Evolutionary conservation across 1,140 invertebrate species (phyloP), one percentile per base, ranked within the genome.

Genomic region (Achatina immaculata): DNA sequence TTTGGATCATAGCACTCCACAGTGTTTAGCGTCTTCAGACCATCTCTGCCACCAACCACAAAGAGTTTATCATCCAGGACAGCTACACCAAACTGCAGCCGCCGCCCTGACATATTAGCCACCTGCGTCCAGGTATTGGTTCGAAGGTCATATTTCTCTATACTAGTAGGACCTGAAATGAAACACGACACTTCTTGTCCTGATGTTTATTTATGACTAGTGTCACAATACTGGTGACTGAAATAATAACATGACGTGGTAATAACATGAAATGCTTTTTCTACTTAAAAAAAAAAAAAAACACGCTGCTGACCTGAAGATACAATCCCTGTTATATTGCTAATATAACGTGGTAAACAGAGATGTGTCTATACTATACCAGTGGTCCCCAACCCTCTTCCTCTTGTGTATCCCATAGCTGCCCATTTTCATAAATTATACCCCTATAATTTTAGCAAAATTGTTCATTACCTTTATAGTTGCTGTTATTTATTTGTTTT

Each of bases 11-110:
- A 95, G 89, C 95, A 95, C 91, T 97, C 96, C 75, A 96, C 96
- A 6, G 95, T 95, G 86, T 96, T 97, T 1, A 98, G 91, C 7
- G 96, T 98, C 92, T 97, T 98, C 6, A 98, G 93, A n/a, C 96
- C 97, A 92, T 98, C 96, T 78, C 97, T 93, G 14, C 97, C 97
- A 36, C 96, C 96, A 21, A 96, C 96, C 34, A 95, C 93, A 72
- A 95, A 94, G 16, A 96, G 92, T 90, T 96, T 96, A 74, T 95
- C 95, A 82, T 96, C 95, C 68, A 97, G 93, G 11, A 97, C 93
- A 58, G 95, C 96, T 11, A 96, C 96, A 6, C 96, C 96, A 92
- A 97, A 98, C 90, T 98, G 96, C 38, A 98, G 91, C 38, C 89
- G 82, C 55, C 95, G 93, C 0, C 95, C 94, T 82, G 94, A 95